Evolutionary conservation across 2,888 invertebrate species (phyloP).

Genomic region (Tipula unca): DNA sequence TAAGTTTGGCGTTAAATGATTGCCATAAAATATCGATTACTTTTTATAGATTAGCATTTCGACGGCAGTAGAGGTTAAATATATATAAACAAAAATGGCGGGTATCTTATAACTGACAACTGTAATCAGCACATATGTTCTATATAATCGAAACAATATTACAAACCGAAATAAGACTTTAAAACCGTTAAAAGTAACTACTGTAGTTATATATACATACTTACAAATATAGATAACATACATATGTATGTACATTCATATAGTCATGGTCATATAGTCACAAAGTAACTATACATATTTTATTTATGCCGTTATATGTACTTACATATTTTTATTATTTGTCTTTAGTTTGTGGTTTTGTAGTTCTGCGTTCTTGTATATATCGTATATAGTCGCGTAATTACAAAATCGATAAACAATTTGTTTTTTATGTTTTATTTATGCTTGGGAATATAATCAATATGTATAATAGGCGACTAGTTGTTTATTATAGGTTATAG

Average conservation of each 20-base stretch:
- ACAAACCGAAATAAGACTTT: neutral
- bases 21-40: neutral
- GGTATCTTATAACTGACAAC: neutral
- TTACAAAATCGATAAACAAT: neutral
- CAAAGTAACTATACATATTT: neutral
- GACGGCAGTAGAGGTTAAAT: neutral
- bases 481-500: neutral
- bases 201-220: neutral
- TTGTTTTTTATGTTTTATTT: neutral
- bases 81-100: neutral
- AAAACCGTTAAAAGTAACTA: neutral
- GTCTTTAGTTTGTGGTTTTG: neutral
- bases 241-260: neutral
- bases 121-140: neutral
- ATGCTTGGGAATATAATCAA: neutral
- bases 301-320: neutral
- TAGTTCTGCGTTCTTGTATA: neutral
- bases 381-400: neutral
- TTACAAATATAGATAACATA: neutral
- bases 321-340: neutral
- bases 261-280: neutral
- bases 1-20: neutral
- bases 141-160: neutral
- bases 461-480: neutral
- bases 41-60: neutral